A percentile compares a stretch with the other conserved stretches of the same genome.
Evolutionary conservation across 2,797 vertebrate genomes (phyloP).

Genomic region (Tangara arthus): DNA sequence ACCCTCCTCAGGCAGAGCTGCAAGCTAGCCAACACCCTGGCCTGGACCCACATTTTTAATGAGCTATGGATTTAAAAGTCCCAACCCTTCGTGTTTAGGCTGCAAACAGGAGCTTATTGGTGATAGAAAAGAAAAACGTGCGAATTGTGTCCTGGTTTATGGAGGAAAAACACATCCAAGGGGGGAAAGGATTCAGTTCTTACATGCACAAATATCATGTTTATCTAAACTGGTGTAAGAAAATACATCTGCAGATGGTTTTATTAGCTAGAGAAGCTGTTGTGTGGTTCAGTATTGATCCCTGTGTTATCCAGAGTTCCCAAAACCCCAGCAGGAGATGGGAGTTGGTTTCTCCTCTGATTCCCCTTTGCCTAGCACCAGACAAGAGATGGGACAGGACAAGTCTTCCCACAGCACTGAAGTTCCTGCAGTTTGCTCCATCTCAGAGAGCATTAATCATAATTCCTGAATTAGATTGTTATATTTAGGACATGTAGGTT

Average conservation of each 20-base stretch:
- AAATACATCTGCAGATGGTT: neutral
- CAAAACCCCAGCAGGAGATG: neutral
- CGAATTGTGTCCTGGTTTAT: neutral
- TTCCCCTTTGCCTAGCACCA: neutral
- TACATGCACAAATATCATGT: neutral
- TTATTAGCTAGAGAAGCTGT: neutral
- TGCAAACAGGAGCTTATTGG: neutral
- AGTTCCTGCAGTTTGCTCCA: neutral
- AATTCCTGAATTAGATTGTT: neutral
- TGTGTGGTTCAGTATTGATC: neutral
- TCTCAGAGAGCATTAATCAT: neutral
- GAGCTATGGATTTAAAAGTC: neutral
- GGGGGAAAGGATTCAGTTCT: neutral
- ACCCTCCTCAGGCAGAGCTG: neutral
- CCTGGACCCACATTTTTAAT: neutral
- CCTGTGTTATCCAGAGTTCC: fast-evolving
- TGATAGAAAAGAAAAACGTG: neutral
- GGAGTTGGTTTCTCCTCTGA: neutral
- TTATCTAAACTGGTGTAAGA: neutral
- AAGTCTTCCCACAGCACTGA: neutral
- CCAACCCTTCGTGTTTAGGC: fast-evolving
- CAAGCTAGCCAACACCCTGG: neutral
- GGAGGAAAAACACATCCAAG: neutral
- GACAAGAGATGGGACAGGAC: neutral
- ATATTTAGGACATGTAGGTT: neutral